Percentiles rank a stretch among this genome's conserved stretches.
Conservation (phyloP, 2,113 vertebrate genomes). For the Physeter macrocephalus region DNA sequence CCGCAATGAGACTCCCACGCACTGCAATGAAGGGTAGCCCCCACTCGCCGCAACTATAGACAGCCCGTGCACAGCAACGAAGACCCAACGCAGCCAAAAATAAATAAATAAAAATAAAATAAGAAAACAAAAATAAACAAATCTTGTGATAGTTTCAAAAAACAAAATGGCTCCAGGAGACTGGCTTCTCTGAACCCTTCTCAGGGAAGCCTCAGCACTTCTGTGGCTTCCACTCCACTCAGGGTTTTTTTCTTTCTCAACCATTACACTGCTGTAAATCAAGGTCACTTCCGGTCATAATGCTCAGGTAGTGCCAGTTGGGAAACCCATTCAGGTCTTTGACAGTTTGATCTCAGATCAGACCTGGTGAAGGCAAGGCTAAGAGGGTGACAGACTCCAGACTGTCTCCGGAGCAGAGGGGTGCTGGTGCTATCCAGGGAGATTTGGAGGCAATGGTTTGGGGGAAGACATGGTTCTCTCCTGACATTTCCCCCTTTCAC, state of each 20-base stretch:
- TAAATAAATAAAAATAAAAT: no score
- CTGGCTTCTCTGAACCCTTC: background rate
- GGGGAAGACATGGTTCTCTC: background rate
- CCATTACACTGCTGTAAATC: background rate
- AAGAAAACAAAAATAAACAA: no score
- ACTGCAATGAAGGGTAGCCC: no score
- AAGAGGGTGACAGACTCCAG: background rate
- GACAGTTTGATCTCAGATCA: slow-evolving; percentile 33
- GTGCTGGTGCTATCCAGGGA: background rate
- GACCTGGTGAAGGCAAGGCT: slow-evolving; percentile 39
- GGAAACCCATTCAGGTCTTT: slow-evolving; percentile 2
- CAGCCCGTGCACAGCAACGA: accelerated
- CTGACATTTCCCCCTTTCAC: background rate
- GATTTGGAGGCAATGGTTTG: background rate
- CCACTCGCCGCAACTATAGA: no score
- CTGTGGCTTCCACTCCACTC: background rate
- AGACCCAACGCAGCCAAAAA: no score
- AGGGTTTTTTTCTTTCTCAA: background rate
- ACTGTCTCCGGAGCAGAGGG: background rate
- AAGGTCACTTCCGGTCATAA: background rate
- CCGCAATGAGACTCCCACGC: accelerated
- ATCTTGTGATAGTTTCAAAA: no score
- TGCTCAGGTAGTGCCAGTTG: background rate
- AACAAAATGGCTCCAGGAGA: background rate
- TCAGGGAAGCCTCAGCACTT: background rate